Evolutionary conservation across 2,797 vertebrate genomes (phyloP).

Genomic region (Streptopelia turtur): DNA sequence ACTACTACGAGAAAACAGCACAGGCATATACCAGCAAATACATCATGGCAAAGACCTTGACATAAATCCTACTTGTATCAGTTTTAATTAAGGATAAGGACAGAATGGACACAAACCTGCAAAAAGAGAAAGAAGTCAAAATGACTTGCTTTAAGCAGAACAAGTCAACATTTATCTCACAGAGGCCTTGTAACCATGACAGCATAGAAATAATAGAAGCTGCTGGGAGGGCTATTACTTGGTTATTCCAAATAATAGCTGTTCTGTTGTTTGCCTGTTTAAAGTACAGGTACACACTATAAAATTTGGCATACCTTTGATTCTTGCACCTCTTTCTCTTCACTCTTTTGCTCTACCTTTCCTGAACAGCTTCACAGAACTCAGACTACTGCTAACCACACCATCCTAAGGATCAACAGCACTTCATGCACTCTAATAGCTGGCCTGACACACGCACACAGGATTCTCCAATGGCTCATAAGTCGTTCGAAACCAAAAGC

Average conservation of each 20-base stretch:
- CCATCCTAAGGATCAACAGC: not conserved
- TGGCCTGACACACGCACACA: not conserved
- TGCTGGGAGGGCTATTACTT: not conserved
- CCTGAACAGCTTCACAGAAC: not conserved
- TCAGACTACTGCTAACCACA: not conserved
- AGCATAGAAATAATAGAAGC: not conserved
- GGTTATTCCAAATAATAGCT: not conserved
- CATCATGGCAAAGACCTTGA: not conserved
- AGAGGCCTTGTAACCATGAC: not conserved
- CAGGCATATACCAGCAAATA: not conserved
- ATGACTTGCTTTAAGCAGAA: not conserved
- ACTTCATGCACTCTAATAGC: not conserved
- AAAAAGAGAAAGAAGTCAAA: not conserved
- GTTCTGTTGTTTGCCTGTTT: not conserved
- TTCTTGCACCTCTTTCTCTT: not conserved
- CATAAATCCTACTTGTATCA: not conserved
- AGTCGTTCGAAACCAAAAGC: not conserved
- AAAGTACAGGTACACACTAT: not conserved
- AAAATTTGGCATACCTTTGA: not conserved
- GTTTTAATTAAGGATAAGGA: not conserved
- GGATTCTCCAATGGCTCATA: not conserved
- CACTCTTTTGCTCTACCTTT: not conserved
- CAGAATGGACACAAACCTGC: not conserved
- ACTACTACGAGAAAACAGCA: not conserved
- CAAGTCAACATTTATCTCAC: not conserved